phyloP scores from a whole-genome alignment of 2,888 invertebrate genomes.

The Oscheius sp. region DNA sequence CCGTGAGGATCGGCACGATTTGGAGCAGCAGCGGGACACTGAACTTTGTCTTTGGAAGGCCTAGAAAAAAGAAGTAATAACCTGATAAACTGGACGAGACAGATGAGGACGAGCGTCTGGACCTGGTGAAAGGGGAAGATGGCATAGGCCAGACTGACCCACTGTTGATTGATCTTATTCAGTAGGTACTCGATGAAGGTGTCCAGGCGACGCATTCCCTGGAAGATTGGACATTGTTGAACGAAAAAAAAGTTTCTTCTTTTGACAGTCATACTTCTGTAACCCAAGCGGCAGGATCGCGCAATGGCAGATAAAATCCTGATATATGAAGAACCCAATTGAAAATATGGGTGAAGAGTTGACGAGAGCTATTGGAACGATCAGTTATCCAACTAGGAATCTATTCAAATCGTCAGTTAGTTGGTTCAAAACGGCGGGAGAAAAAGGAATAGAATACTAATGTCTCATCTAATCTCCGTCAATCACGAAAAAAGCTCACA shows the following conservation, averaged over 20 bases:
- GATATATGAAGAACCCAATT: too few relatives aligned
- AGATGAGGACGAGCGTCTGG: slow-evolving; percentile 65
- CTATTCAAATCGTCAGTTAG: not conserved
- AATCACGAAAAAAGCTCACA: slow-evolving; percentile 7
- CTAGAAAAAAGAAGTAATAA: slow-evolving; percentile 19
- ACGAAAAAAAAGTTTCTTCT: too few relatives aligned
- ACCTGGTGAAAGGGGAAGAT: slow-evolving; percentile 67
- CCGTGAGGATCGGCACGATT: slow-evolving; percentile 54
- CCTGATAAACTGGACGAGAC: slow-evolving; percentile 67
- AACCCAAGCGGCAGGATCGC: too few relatives aligned
- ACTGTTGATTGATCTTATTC: slow-evolving; percentile 62
- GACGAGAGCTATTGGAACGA: too few relatives aligned
- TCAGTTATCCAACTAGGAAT: not conserved
- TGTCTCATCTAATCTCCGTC: not conserved
- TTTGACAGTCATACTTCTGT: too few relatives aligned
- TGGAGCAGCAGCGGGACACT: slow-evolving; percentile 57
- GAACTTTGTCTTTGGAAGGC: slow-evolving; percentile 27
- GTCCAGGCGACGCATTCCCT: slow-evolving; percentile 47
- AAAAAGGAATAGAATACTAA: too few relatives aligned
- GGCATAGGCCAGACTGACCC: slow-evolving; percentile 52
- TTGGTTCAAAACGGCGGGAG: too few relatives aligned
- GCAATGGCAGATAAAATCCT: too few relatives aligned
- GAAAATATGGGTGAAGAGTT: too few relatives aligned
- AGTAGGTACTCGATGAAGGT: slow-evolving; percentile 62
- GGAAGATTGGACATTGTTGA: not conserved